These are phyloP conservation scores for Stegodyphus mimosarum DNA, from an alignment of 1,140 invertebrate species.

Conservation along the genomic window DNA sequence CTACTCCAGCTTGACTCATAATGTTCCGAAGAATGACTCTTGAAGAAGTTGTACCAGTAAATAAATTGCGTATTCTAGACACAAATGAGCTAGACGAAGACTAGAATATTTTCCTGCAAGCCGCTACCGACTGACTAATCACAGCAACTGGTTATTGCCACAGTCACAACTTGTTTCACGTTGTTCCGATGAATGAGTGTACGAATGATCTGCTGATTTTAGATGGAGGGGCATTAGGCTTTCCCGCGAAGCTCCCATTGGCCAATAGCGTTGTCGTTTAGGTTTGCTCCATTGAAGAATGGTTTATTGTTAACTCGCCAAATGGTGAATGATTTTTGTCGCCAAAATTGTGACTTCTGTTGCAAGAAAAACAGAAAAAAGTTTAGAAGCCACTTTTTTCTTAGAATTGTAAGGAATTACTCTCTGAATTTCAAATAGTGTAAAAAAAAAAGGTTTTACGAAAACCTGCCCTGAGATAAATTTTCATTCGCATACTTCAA, in stretches of 20 bases:
- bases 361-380: no score
- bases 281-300: constrained; percentile 10
- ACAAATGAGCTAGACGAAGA: neutral
- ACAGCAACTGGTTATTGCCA: neutral
- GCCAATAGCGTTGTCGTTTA: constrained; percentile 9
- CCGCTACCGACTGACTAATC: neutral
- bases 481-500: no score
- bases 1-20: constrained; percentile 30
- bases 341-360: no score
- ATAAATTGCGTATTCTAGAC: neutral
- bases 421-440: no score
- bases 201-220: neutral
- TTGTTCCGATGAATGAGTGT: neutral
- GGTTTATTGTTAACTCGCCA: neutral
- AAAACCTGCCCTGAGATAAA: no score
- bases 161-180: neutral
- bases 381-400: no score
- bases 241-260: constrained; percentile 35
- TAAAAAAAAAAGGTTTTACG: no score
- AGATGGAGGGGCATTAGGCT: neutral
- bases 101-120: neutral
- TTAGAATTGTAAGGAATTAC: no score
- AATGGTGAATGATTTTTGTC: neutral
- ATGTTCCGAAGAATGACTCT: neutral
- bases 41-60: neutral